Conservation (phyloP, 2,797 vertebrate genomes). For the Geotrypetes seraphini region DNA sequence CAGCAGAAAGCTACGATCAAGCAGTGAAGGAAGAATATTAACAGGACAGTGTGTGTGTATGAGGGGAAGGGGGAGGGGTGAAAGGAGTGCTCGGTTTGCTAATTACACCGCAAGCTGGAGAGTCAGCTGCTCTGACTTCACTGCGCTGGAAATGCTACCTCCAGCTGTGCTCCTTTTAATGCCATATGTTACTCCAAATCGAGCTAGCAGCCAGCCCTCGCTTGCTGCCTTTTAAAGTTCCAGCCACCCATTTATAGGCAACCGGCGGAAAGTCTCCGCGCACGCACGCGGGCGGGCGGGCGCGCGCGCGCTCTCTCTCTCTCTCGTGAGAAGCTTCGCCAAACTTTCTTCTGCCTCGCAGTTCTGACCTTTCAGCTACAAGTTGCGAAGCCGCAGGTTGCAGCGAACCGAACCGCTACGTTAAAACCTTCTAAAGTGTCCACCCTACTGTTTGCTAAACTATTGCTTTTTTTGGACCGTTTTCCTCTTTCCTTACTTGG, state of each 20-base stretch:
- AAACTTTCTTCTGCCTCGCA: no score
- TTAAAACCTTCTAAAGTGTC: no score
- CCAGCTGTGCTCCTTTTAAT: constrained; percentile 85
- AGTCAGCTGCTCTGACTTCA: constrained; percentile 97
- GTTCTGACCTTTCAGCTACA: no score
- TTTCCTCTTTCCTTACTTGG: no score
- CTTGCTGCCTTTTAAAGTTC: constrained; percentile 56
- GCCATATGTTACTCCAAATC: constrained; percentile 81
- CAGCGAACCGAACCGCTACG: constrained; percentile 1
- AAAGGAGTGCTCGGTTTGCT: constrained; percentile 71
- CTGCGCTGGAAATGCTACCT: constrained; percentile 86
- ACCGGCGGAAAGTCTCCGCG: no score
- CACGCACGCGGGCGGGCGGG: no score
- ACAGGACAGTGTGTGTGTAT: constrained; percentile 37
- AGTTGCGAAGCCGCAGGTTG: neutral
- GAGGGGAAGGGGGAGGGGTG: constrained; percentile 6
- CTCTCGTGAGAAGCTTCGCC: no score
- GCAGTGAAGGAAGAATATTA: constrained; percentile 33
- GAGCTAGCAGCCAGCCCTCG: constrained; percentile 55
- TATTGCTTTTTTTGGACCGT: no score
- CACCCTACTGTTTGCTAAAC: no score
- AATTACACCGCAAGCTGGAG: constrained; percentile 90
- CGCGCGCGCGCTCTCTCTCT: no score
- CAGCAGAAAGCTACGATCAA: constrained; percentile 23
- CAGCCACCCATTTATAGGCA: constrained; percentile 49